These are phyloP conservation scores for Scaptomyza parva DNA, from an alignment of 2,888 invertebrate species.

Conservation along the genomic window DNA sequence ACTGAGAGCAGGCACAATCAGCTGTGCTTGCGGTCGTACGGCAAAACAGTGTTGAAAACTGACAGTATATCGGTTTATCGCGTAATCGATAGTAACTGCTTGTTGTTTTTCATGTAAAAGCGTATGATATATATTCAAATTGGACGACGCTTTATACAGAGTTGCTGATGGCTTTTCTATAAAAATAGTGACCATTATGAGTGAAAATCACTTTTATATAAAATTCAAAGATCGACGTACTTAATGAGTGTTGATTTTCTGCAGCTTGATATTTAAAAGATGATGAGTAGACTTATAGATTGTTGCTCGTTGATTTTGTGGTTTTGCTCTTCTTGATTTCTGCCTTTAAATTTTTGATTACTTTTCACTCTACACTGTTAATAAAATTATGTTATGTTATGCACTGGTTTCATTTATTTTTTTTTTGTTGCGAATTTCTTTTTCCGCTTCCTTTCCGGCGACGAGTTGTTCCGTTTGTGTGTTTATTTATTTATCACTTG, in stretches of 20 bases:
- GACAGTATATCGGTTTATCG: conserved; percentile 41
- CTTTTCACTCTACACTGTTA: conserved; percentile 57
- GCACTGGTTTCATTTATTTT: conserved; percentile 28
- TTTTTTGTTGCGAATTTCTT: conserved; percentile 16
- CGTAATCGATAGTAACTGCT: conserved; percentile 53
- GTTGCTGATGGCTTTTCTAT: conserved; percentile 43
- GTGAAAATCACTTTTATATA: conserved; percentile 46
- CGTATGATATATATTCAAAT: conserved; percentile 37
- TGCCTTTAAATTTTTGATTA: conserved; percentile 46
- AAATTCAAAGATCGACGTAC: conserved; percentile 29
- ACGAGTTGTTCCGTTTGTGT: conserved; percentile 11
- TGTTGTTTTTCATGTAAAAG: neutral
- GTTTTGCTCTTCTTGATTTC: conserved; percentile 44
- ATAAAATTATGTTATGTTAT: conserved; percentile 28
- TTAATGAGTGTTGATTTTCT: conserved; percentile 32
- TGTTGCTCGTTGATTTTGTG: conserved; percentile 36
- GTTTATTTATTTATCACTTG: conserved; percentile 25
- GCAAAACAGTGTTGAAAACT: conserved; percentile 60
- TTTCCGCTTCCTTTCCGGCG: conserved; percentile 45
- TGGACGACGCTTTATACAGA: conserved; percentile 26
- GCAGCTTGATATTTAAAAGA: conserved; percentile 22
- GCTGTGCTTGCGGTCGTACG: conserved; percentile 48
- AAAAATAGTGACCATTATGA: conserved; percentile 62
- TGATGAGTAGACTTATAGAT: conserved; percentile 30
- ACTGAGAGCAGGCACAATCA: conserved; percentile 50